Percentiles rank a stretch among this genome's conserved stretches.
phyloP scores from a whole-genome alignment of 1,140 invertebrate species.

The Leptinotarsa undecemlineata region DNA sequence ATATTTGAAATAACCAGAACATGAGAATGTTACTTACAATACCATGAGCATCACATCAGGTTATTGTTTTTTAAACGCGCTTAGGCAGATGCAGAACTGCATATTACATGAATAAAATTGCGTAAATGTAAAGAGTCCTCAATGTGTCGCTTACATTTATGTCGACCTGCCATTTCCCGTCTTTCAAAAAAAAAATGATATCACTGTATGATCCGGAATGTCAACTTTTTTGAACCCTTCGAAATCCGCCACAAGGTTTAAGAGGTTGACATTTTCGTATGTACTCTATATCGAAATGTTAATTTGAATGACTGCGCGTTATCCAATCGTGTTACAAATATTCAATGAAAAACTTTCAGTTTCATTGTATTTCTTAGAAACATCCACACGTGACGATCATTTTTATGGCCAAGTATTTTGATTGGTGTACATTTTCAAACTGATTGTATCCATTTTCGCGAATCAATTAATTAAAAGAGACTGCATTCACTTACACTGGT shows the following conservation, averaged over 20 bases:
- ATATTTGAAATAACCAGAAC: too few relatives aligned
- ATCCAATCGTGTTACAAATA: conserved; percentile 29
- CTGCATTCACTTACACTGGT: conserved; percentile 29
- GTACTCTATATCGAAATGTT: conserved; percentile 31
- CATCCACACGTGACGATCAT: conserved; percentile 31
- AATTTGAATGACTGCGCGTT: conserved; percentile 31
- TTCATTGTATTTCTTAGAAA: conserved; percentile 25
- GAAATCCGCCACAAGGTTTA: conserved; percentile 9
- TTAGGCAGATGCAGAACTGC: too few relatives aligned
- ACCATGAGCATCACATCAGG: too few relatives aligned
- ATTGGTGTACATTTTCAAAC: conserved; percentile 35
- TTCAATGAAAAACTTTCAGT: conserved; percentile 21
- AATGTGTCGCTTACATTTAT: too few relatives aligned
- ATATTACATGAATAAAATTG: too few relatives aligned
- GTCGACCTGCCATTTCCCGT: too few relatives aligned
- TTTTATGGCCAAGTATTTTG: conserved; percentile 34
- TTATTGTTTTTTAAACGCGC: too few relatives aligned
- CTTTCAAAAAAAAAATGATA: too few relatives aligned
- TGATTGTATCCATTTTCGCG: conserved; percentile 38
- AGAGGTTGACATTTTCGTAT: conserved; percentile 21
- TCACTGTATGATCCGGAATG: neutral
- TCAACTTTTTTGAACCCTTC: neutral
- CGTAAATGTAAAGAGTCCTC: too few relatives aligned
- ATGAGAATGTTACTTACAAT: too few relatives aligned
- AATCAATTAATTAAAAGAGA: conserved; percentile 34